Conservation (phyloP, 2,888 invertebrate species). For the Limnephilus lunatus region DNA sequence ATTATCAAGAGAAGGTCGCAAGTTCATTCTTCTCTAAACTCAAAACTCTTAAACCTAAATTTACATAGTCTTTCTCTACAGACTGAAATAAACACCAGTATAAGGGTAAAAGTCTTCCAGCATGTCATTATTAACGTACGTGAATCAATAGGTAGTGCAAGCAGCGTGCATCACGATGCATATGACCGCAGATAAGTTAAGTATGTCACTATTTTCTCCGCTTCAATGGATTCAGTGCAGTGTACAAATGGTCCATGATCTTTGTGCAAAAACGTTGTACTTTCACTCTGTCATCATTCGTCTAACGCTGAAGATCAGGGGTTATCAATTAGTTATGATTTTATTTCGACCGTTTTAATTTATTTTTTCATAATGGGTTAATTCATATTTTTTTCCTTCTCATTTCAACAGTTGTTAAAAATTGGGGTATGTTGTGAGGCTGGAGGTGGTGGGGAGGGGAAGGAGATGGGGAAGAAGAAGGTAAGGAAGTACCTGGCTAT, state of each 20-base stretch:
- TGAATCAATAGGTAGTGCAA: not conserved
- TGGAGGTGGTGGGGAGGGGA: too few relatives aligned
- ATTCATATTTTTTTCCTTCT: too few relatives aligned
- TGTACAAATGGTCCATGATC: not conserved
- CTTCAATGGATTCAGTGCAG: not conserved
- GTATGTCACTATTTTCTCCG: not conserved
- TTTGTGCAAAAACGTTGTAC: not conserved
- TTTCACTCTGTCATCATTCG: not conserved
- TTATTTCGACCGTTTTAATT: too few relatives aligned
- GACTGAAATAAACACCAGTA: not conserved
- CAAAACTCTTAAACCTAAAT: not conserved
- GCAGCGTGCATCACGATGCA: not conserved
- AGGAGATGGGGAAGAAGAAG: too few relatives aligned
- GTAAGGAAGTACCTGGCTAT: too few relatives aligned
- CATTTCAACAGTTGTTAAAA: too few relatives aligned
- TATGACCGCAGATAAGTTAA: slow-evolving; percentile 2
- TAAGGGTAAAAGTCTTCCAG: not conserved
- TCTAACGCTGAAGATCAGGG: not conserved
- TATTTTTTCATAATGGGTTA: too few relatives aligned
- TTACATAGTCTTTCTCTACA: not conserved
- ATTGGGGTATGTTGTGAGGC: too few relatives aligned
- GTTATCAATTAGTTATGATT: not conserved
- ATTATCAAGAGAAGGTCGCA: too few relatives aligned
- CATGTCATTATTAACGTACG: not conserved
- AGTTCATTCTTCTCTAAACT: not conserved